phyloP scores from a whole-genome alignment of 2,888 invertebrate genomes.

The Hydroisotoma schaefferi region DNA sequence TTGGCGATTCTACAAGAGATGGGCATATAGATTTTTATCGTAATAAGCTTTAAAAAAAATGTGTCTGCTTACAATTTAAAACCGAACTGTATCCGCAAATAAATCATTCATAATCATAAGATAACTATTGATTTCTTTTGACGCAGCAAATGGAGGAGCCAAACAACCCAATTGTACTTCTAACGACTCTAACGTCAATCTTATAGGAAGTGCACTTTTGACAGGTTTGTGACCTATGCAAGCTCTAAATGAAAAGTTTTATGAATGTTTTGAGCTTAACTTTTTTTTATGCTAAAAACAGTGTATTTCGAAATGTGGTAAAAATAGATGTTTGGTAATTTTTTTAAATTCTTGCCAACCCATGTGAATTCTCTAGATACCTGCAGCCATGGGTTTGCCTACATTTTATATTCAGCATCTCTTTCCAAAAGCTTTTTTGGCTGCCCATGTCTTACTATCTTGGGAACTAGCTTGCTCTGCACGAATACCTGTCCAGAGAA shows the following conservation, averaged over 20 bases:
- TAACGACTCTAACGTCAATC: no score
- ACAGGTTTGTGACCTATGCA: no score
- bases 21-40: slow-evolving; percentile 25
- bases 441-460: slow-evolving; percentile 5
- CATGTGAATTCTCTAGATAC: slow-evolving; percentile 2
- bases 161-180: slow-evolving; percentile 8
- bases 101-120: no score
- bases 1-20: slow-evolving; percentile 12
- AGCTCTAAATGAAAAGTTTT: no score
- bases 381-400: slow-evolving; percentile 18
- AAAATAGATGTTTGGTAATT: no score
- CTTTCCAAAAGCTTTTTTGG: slow-evolving; percentile 9
- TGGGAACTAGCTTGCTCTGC: not conserved
- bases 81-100: no score
- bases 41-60: not conserved
- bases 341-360: no score
- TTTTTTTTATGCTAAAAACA: no score
- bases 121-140: no score
- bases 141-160: slow-evolving; percentile 17
- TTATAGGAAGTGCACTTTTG: not conserved
- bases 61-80: no score
- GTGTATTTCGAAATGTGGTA: no score
- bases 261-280: no score
- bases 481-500: not conserved
- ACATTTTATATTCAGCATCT: slow-evolving; percentile 13